A percentile compares a stretch with the other conserved stretches of the same genome.
These are phyloP conservation scores for Magallana angulata DNA, from an alignment of 1,140 invertebrate genomes.

Conservation along the genomic window DNA sequence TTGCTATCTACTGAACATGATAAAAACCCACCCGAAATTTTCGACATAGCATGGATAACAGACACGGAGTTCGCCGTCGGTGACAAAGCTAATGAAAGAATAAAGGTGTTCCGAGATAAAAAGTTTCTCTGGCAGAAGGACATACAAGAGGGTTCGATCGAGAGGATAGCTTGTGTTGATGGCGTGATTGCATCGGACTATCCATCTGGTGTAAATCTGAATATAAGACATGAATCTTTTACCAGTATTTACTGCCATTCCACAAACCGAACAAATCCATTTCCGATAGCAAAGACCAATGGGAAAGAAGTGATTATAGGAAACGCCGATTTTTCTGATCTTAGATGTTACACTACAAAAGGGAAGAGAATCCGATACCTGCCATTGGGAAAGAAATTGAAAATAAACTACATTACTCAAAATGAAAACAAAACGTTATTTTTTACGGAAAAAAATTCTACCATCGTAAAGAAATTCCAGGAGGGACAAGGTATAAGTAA, in stretches of 20 bases:
- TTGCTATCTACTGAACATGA: neutral
- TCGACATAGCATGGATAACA: neutral
- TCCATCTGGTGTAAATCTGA: neutral
- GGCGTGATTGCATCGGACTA: neutral
- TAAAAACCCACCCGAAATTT: neutral
- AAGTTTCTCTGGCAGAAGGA: neutral
- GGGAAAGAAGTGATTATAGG: neutral
- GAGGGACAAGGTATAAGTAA: neutral
- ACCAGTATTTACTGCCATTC: too few species aligned
- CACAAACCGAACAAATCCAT: neutral
- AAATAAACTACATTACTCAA: neutral
- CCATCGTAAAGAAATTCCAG: neutral
- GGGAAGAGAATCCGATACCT: slow-evolving; percentile 9
- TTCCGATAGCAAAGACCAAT: neutral
- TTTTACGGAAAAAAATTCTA: neutral
- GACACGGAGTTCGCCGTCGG: neutral
- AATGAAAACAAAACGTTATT: neutral
- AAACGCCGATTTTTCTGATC: neutral
- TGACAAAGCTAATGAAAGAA: neutral
- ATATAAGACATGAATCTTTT: neutral
- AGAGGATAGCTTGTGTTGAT: neutral
- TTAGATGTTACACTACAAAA: neutral
- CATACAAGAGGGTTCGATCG: neutral
- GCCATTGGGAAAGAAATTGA: neutral
- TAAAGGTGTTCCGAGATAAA: neutral